Base-by-base conservation (phyloP, 2,888 invertebrate genomes). In the Phrixothrix hirtus region DNA sequence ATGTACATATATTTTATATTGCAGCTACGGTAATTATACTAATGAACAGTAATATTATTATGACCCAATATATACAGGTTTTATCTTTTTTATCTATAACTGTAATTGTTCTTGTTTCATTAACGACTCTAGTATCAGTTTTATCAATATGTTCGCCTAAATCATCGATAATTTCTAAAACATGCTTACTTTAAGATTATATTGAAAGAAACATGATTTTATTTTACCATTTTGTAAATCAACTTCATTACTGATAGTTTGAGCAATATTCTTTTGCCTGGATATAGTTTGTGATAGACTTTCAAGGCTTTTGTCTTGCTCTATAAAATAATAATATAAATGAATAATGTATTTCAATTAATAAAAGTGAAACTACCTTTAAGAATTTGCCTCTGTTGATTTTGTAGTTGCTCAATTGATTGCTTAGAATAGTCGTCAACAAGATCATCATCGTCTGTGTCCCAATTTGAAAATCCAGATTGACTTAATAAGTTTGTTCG, bases 241-340 rank as follows among this genome's bases (percentile, higher is more conserved):
- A 0, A 91, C 88, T 77, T 92, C 92, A 64, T 79, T 80, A 7
- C 85, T 84, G 60, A 92, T 86, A 36, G 84, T 85, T 35, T 83
- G 75, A 4, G 90, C 90, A 65, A 92, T 83, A 62, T 85, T 78
- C 65, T 88, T 89, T 68, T 92, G 92, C 3, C 89, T 77, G 0
- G 84, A 81, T 49, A 92, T 85, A 2, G 89, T 86, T 69, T 85
- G 81, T 1, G 88, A 85, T 34, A 92, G 75, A 42, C 81, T 83
- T 52, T 91, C 89, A 16, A 92, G 75, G 0, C 90, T 90, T 57
- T 79, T 76, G 66, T 92, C 88, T 79, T 92, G 92, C 57, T 88
- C 86, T 84, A 2, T 38, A 5, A 38, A 7, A 5, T 13, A 7
- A 11, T 26, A 26, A n/a, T n/a, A n/a, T n/a, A n/a, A 5, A 21